Percentiles rank a stretch among this genome's conserved stretches.
These are phyloP conservation scores for Monoplex corrugatus DNA, from an alignment of 2,888 invertebrate species.

Conservation along the genomic window DNA sequence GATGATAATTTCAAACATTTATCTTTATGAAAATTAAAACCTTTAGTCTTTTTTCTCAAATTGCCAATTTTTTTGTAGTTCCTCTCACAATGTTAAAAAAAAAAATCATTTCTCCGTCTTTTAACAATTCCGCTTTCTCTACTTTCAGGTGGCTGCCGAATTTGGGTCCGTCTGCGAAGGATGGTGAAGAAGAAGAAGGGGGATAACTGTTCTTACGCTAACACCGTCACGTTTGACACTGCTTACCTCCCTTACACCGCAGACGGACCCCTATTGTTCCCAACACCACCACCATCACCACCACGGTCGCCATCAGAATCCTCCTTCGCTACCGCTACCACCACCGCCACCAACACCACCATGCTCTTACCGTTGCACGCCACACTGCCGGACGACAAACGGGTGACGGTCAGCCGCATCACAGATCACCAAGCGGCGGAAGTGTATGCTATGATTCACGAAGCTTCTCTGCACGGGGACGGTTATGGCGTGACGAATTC, in stretches of 20 bases:
- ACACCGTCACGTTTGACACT: not conserved
- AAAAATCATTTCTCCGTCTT: too few relatives aligned
- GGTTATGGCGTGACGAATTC: constrained; percentile 66
- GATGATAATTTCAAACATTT: too few relatives aligned
- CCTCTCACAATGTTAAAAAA: too few relatives aligned
- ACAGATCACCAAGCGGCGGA: constrained; percentile 58
- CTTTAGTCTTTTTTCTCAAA: too few relatives aligned
- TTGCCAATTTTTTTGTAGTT: too few relatives aligned
- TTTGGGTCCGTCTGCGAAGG: not conserved
- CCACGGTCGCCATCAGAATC: not conserved
- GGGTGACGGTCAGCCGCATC: constrained; percentile 59
- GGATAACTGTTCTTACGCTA: not conserved
- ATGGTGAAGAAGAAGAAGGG: not conserved
- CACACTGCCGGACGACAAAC: constrained; percentile 59
- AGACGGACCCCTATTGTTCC: not conserved
- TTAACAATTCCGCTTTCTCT: too few relatives aligned
- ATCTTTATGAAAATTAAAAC: too few relatives aligned
- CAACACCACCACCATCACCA: not conserved
- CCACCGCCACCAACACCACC: not conserved
- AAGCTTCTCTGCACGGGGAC: constrained; percentile 58
- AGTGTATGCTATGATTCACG: constrained; percentile 60
- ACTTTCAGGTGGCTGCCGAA: not conserved
- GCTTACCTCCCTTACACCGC: not conserved
- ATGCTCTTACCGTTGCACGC: constrained; percentile 57
- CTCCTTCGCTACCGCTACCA: not conserved